These are phyloP conservation scores for Epirrhoe tristata DNA, from an alignment of 2,888 invertebrate species.

Conservation along the genomic window DNA sequence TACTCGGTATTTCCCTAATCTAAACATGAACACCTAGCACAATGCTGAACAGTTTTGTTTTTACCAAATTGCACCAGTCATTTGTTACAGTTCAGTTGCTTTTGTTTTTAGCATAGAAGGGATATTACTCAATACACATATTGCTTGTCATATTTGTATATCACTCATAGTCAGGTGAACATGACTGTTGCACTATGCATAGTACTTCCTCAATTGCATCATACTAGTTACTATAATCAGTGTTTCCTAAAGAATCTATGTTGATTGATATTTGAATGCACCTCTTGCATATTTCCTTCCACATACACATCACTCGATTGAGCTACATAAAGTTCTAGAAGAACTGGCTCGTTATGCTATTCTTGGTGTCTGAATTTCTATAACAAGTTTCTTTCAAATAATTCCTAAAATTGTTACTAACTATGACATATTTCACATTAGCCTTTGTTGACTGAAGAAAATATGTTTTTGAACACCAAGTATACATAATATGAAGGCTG, in stretches of 20 bases:
- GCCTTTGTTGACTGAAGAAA: background rate
- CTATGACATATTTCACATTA: background rate
- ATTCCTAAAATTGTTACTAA: no score
- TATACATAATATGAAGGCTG: slow-evolving; percentile 4
- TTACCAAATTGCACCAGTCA: background rate
- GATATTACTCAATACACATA: background rate
- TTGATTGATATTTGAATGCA: background rate
- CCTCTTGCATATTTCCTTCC: no score
- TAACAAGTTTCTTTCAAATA: no score
- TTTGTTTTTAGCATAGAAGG: slow-evolving; percentile 1
- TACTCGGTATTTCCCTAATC: no score
- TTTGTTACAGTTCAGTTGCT: slow-evolving; percentile 3
- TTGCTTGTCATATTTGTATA: background rate
- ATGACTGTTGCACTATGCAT: slow-evolving; percentile 7
- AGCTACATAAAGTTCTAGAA: no score
- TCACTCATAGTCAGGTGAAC: slow-evolving; percentile 5
- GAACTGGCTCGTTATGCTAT: no score
- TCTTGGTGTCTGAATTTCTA: no score
- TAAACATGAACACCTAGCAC: no score
- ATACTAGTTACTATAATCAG: slow-evolving; percentile 2
- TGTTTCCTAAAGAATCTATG: slow-evolving; percentile 14
- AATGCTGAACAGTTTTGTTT: background rate
- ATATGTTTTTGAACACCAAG: background rate
- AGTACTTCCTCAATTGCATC: slow-evolving; percentile 22
- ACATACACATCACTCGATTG: no score